Evolutionary conservation across 2,113 vertebrate species (phyloP).

Genomic region (Callionymus lyra): DNA sequence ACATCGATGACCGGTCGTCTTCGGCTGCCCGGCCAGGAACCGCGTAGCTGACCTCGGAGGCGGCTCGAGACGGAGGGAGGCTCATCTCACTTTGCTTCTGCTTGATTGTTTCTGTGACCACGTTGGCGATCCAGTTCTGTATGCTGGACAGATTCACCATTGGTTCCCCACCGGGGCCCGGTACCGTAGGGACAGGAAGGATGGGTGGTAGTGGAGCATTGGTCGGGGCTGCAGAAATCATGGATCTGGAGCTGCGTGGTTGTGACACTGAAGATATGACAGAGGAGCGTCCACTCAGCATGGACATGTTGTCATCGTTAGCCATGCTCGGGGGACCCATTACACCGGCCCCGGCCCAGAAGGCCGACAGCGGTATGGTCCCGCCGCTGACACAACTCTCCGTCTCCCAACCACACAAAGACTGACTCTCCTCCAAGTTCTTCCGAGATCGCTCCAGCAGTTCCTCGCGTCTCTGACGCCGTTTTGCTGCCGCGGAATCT

Average conservation of each 20-base stretch:
- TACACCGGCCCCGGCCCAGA: slow-evolving; percentile 65
- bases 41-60: slow-evolving; percentile 58
- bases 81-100: slow-evolving; percentile 86
- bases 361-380: slow-evolving; percentile 79
- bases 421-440: slow-evolving; percentile 86
- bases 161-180: slow-evolving; percentile 71
- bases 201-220: slow-evolving; percentile 25
- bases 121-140: slow-evolving; percentile 90
- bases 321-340: slow-evolving; percentile 34
- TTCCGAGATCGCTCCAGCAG: slow-evolving; percentile 81
- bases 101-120: slow-evolving; percentile 86
- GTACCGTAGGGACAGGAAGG: slow-evolving; percentile 60
- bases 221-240: slow-evolving; percentile 7
- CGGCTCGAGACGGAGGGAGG: slow-evolving; percentile 53
- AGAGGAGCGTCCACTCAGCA: slow-evolving; percentile 73
- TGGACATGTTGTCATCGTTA: slow-evolving; percentile 72
- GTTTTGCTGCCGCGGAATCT: slow-evolving; percentile 68
- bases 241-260: slow-evolving; percentile 41
- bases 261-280: slow-evolving; percentile 62
- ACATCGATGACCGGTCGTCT: slow-evolving; percentile 73
- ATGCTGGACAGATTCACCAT: slow-evolving; percentile 82
- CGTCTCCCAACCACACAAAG: slow-evolving; percentile 77
- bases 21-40: slow-evolving; percentile 47
- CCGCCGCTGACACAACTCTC: slow-evolving; percentile 70
- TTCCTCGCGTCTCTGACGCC: slow-evolving; percentile 80